Conservation (phyloP, 1,140 invertebrate genomes). For the Lepidotrigona ventralis region DNA sequence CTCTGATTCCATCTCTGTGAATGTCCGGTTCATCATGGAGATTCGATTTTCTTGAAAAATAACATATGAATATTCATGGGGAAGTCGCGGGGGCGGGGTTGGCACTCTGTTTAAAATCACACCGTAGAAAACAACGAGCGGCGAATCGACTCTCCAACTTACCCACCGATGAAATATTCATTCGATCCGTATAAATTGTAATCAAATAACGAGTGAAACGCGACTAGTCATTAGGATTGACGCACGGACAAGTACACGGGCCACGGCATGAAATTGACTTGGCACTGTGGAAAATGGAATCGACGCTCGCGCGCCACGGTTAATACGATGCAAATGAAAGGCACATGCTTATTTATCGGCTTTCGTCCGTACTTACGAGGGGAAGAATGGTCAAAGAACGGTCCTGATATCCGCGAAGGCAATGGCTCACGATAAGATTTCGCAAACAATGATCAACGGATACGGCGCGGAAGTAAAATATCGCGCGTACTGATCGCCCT, state of each 20-base stretch:
- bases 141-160: not conserved
- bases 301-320: not conserved
- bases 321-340: constrained; percentile 20
- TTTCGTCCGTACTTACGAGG: not conserved
- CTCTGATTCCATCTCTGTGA: not conserved
- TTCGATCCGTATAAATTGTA: not conserved
- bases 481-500: not conserved
- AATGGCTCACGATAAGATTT: constrained; percentile 21
- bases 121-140: not conserved
- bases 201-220: not conserved
- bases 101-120: not conserved
- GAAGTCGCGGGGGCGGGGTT: too few species aligned
- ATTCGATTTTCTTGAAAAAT: not conserved
- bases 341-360: constrained; percentile 16
- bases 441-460: constrained; percentile 38
- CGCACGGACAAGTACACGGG: not conserved
- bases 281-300: constrained; percentile 17
- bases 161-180: not conserved
- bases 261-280: constrained; percentile 3
- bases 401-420: not conserved
- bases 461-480: constrained; percentile 26
- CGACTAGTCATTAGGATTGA: constrained; percentile 5
- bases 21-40: not conserved
- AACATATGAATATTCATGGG: not conserved
- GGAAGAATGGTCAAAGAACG: not conserved